A percentile compares a stretch with the other conserved stretches of the same genome.
These are phyloP conservation scores for Cyclopterus lumpus DNA, from an alignment of 2,797 vertebrate genomes.

Conservation along the genomic window DNA sequence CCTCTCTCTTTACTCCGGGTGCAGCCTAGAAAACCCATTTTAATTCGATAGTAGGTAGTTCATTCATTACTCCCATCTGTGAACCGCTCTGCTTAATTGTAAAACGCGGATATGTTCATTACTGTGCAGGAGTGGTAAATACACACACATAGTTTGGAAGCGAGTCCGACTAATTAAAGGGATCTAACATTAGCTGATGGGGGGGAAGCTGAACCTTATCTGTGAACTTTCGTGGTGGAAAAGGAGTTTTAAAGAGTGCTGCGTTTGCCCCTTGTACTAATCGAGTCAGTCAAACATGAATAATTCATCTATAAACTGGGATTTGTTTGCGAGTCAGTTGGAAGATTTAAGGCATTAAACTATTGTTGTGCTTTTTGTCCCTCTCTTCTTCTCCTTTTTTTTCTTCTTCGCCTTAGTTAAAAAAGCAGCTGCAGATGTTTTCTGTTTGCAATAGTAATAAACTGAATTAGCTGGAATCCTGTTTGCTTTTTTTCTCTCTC, in stretches of 20 bases:
- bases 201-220: constrained; percentile 57
- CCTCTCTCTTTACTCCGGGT: constrained; percentile 9
- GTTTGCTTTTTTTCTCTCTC: constrained; percentile 17
- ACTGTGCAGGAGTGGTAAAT: constrained; percentile 58
- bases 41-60: constrained; percentile 61
- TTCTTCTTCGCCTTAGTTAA: constrained; percentile 27
- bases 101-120: constrained; percentile 71
- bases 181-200: constrained; percentile 72
- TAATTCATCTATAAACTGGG: constrained; percentile 65
- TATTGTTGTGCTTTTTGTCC: constrained; percentile 4
- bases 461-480: constrained; percentile 16
- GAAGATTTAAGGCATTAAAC: constrained; percentile 57
- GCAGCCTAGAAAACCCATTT: constrained; percentile 48
- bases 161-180: constrained; percentile 70
- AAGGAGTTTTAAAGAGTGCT: constrained; percentile 14
- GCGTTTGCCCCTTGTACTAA: constrained; percentile 54
- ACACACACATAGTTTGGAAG: constrained; percentile 66
- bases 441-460: constrained; percentile 28
- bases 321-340: constrained; percentile 63
- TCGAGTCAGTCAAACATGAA: constrained; percentile 63
- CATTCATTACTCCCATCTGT: constrained; percentile 64
- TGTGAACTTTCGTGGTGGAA: constrained; percentile 27
- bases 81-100: constrained; percentile 60
- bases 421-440: constrained; percentile 56
- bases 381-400: background rate